Evolutionary conservation across 1,140 invertebrate species (phyloP), one percentile per base, ranked within the genome.

Genomic region (Penaeus vannamei): DNA sequence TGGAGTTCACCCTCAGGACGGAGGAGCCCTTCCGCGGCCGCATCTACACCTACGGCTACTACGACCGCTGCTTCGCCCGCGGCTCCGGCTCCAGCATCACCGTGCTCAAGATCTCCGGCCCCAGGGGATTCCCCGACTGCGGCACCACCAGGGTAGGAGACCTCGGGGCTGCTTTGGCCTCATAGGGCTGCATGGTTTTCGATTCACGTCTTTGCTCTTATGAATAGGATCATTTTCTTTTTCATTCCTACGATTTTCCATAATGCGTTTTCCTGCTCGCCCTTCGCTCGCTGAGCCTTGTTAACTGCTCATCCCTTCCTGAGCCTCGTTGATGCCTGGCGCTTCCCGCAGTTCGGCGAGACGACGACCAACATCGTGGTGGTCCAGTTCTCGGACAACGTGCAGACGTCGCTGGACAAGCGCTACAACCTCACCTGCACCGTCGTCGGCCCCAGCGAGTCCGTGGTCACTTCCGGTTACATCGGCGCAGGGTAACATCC

Each of bases 301-400:
- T 80, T 60, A 26, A 1, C 61, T n/a, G 29, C 2, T 36, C 17
- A 29, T n/a, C 4, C 4, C 4, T 36, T 36, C 5, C 5, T 36
- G 17, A 91, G 17, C 64, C 61, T 61, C 22, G 5, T 91, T 46
- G 4, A 69, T 66, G 10, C 22, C 7, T 72, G 3, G 83, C 32
- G 22, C 66, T 85, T 84, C 82, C 61, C 20, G 2, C 81, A 92
- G 91, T 97, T 97, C 91, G 97, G 97, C 0, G 97, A 98, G 92
- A 97, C 97, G 1, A 96, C 98, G 95, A 98, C 97, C 66, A 98
- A 98, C 92, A 98, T 98, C 81, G 97, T 98, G 5, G 97, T 98
- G 29, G 97, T 98, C 0, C 97, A 98, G 93, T 98, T 98, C 93
- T 97, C 97, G 87, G 97, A 98, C 93, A 97, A 96, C 92, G 97